Percentiles rank a stretch among this genome's conserved stretches.
These are phyloP conservation scores for Tragelaphus oryx DNA, from an alignment of 2,797 vertebrate genomes.

Conservation along the genomic window DNA sequence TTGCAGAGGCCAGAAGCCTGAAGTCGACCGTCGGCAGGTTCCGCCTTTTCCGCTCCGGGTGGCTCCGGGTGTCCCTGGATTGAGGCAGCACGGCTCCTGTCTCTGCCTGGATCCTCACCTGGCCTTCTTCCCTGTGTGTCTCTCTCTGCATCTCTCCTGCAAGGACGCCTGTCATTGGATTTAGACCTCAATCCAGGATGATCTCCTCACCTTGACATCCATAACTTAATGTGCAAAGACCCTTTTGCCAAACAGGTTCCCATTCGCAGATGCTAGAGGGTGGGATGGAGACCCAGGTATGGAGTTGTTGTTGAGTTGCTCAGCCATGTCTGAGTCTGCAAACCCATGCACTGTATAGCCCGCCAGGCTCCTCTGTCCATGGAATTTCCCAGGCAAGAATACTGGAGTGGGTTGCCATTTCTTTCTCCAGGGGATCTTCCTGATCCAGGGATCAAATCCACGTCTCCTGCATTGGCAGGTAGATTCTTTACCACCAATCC, in stretches of 20 bases:
- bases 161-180: not conserved
- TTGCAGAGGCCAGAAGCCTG: not conserved
- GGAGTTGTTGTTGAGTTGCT: not conserved
- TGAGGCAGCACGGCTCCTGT: rapidly evolving
- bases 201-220: not conserved
- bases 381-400: not conserved
- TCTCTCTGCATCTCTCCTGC: not conserved
- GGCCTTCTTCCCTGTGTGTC: not conserved
- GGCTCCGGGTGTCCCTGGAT: rapidly evolving
- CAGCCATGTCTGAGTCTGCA: not conserved
- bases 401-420: not conserved
- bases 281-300: not conserved
- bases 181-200: not conserved
- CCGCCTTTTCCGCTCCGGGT: rapidly evolving
- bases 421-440: not conserved
- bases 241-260: not conserved
- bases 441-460: not conserved
- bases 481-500: not conserved
- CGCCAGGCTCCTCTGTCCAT: not conserved
- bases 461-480: not conserved
- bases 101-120: not conserved
- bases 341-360: not conserved
- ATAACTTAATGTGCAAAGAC: not conserved
- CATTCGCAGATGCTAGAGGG: not conserved
- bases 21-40: rapidly evolving